Percentiles rank a stretch among this genome's conserved stretches.
These are phyloP conservation scores for Helostoma temminkii DNA, from an alignment of 2,797 vertebrate genomes.

Conservation along the genomic window DNA sequence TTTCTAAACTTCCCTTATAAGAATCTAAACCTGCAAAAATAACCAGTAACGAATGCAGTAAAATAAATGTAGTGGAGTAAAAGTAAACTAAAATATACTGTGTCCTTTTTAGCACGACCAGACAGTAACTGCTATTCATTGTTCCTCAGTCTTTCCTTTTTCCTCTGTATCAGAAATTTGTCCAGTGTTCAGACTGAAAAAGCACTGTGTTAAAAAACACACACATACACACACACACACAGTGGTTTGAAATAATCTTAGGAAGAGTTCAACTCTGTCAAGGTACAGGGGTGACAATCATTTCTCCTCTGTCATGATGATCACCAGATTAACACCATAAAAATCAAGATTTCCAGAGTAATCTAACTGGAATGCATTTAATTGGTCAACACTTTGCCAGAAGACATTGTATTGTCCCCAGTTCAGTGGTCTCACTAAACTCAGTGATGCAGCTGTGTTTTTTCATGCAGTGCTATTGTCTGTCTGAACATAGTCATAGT, in stretches of 20 bases:
- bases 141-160: slow-evolving; percentile 42
- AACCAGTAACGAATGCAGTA: too few relatives aligned
- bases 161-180: slow-evolving; percentile 27
- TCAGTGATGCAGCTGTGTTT: background rate
- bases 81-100: background rate
- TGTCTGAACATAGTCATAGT: slow-evolving; percentile 40
- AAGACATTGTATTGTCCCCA: background rate
- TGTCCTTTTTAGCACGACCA: slow-evolving; percentile 68
- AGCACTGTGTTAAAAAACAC: slow-evolving; percentile 20
- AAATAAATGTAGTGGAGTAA: too few relatives aligned
- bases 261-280: background rate
- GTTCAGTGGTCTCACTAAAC: background rate
- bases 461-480: slow-evolving; percentile 30
- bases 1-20: too few relatives aligned
- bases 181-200: slow-evolving; percentile 54
- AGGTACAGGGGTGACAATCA: background rate
- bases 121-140: slow-evolving; percentile 59
- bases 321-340: background rate
- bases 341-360: too few relatives aligned
- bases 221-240: too few relatives aligned
- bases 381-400: background rate
- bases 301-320: background rate
- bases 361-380: background rate
- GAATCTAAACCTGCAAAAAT: too few relatives aligned
- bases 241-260: background rate